Conservation (phyloP, 2,797 vertebrate species). For the Echiichthys vipera region DNA sequence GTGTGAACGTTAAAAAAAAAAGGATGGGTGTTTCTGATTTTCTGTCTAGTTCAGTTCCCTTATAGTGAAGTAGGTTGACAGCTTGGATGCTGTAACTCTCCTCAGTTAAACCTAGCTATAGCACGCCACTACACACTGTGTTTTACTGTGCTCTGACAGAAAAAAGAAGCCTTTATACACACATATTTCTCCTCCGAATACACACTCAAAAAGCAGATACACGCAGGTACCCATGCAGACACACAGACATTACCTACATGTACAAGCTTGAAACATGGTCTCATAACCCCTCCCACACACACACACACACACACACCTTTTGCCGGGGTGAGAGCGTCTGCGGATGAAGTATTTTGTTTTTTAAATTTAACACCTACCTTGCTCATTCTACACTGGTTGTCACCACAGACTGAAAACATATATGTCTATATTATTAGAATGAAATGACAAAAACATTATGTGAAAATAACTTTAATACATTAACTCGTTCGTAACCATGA, state of each 20-base stretch:
- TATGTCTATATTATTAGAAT: too few relatives aligned
- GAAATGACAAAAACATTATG: too few relatives aligned
- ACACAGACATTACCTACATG: background rate
- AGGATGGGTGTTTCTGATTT: conserved; percentile 50
- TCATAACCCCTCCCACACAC: too few relatives aligned
- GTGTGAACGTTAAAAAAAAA: conserved; percentile 38
- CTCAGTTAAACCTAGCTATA: conserved; percentile 34
- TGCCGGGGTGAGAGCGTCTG: too few relatives aligned
- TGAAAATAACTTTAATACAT: too few relatives aligned
- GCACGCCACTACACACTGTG: conserved; percentile 11
- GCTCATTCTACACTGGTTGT: too few relatives aligned
- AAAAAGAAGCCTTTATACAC: conserved; percentile 12
- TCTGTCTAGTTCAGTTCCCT: conserved; percentile 45
- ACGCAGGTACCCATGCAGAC: background rate
- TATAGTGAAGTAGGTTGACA: conserved; percentile 49
- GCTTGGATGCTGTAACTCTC: conserved; percentile 42
- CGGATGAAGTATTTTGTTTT: too few relatives aligned
- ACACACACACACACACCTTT: too few relatives aligned
- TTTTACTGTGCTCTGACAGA: conserved; percentile 29
- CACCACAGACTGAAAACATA: too few relatives aligned
- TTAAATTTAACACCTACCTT: too few relatives aligned
- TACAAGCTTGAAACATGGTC: background rate
- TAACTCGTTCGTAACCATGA: too few relatives aligned
- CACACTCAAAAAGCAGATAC: background rate
- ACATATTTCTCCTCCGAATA: conserved; percentile 13